Percentiles rank a stretch among this genome's conserved stretches.
phyloP scores from a whole-genome alignment of 2,797 vertebrate species.

The Carapus acus region DNA sequence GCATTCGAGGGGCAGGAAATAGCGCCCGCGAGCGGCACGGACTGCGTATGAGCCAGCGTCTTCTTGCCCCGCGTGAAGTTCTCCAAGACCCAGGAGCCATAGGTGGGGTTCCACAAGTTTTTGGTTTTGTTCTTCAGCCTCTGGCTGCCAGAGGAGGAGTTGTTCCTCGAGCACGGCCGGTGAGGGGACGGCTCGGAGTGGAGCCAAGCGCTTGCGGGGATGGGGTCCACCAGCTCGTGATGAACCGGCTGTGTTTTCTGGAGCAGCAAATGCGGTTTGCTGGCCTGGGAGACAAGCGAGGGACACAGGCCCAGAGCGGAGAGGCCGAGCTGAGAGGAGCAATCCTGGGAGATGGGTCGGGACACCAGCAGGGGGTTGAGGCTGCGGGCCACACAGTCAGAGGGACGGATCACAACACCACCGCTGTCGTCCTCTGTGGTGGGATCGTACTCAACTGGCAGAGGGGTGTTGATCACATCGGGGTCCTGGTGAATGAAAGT shows the following conservation, averaged over 20 bases:
- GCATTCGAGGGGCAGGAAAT: conserved; percentile 29
- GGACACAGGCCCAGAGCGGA: conserved; percentile 40
- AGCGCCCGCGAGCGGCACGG: conserved; percentile 69
- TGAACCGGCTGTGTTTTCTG: conserved; percentile 64
- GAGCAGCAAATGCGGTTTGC: conserved; percentile 65
- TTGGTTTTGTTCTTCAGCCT: conserved; percentile 87
- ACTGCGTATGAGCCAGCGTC: conserved; percentile 71
- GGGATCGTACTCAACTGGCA: conserved; percentile 79
- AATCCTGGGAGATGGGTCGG: conserved; percentile 63
- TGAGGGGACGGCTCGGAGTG: conserved; percentile 63
- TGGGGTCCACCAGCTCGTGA: conserved; percentile 72
- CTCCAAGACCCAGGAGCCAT: conserved; percentile 86
- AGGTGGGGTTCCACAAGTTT: conserved; percentile 93
- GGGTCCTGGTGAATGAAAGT: conserved; percentile 73
- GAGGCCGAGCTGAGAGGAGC: conserved; percentile 51
- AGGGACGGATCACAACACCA: conserved; percentile 67
- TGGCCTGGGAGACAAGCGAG: conserved; percentile 52
- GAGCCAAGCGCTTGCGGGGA: conserved; percentile 59
- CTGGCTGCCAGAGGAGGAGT: conserved; percentile 70
- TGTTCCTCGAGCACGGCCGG: conserved; percentile 66
- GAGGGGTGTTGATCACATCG: conserved; percentile 84
- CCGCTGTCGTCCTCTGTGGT: conserved; percentile 74
- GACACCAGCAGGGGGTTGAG: conserved; percentile 74
- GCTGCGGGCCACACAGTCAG: conserved; percentile 67
- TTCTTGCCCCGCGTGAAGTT: conserved; percentile 73